These are phyloP conservation scores for Ptychochromis oligacanthus DNA, from an alignment of 2,113 vertebrate genomes.

Conservation along the genomic window DNA sequence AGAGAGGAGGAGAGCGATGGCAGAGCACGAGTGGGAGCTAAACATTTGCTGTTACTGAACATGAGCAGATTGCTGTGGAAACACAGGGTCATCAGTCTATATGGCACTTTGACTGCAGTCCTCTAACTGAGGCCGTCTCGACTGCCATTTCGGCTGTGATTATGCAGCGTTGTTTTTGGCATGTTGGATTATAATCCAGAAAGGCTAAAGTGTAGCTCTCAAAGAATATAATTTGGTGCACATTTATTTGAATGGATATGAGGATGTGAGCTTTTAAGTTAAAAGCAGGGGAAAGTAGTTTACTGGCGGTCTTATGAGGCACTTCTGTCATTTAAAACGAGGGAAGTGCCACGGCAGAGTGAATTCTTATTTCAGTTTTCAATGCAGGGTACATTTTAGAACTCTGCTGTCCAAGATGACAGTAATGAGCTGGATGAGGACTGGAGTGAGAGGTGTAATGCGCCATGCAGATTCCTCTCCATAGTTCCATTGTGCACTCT, in stretches of 20 bases:
- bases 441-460: neutral
- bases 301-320: neutral
- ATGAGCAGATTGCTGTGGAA: conserved; percentile 33
- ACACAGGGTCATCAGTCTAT: conserved; percentile 13
- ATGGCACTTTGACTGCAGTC: neutral
- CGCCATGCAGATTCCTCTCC: neutral
- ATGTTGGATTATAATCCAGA: neutral
- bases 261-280: neutral
- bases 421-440: neutral
- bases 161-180: neutral
- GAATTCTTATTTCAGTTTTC: neutral
- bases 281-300: neutral
- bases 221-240: neutral
- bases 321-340: conserved; percentile 2
- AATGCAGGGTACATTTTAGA: neutral
- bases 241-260: neutral
- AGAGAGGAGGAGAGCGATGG: too few relatives aligned
- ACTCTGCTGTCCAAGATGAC: neutral
- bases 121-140: neutral
- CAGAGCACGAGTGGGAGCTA: neutral
- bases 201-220: neutral
- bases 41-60: conserved; percentile 27
- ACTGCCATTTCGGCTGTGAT: neutral
- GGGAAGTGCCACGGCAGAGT: neutral
- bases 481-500: too few relatives aligned